Evolutionary conservation across 2,113 vertebrate species (phyloP), one percentile per base, ranked within the genome.

Genomic region (Ivindomyrus marchei): DNA sequence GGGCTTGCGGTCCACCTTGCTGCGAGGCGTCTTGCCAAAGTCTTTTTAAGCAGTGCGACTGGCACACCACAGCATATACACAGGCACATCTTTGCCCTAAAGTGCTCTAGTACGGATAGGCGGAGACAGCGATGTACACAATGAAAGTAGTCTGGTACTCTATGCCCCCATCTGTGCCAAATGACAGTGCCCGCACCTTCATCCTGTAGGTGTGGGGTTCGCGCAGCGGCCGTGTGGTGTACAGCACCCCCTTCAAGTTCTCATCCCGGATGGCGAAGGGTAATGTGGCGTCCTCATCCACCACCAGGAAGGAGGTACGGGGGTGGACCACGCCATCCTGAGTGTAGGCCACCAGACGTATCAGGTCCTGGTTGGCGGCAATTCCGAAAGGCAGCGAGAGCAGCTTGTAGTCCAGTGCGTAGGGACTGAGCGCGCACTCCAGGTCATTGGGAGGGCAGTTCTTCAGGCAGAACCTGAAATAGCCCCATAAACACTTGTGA

Each of bases 101-200:
- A 94, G 95, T 92, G 91, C 92, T 94, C 91, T 95, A 99, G 94
- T 99, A 99, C 1, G 98, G 98, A 92, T 98, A 99, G 93, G 98
- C 97, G 1, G 98, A 98, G 90, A 99, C 98, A 0, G 98, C 97
- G 90, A 99, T 98, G 91, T 99, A 99, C n/a, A 99, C 97, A 21
- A 99, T 97, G 95, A 99, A 99, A 31, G 98, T 98, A 17, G 98
- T 99, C 95, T 96, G 98, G 90, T 99, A 99, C 88, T 99, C 98
- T 0, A 99, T 93, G 85, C 93, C 96, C 27, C 98, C 95, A 0
- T 96, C 96, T 0, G 91, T 87, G 1, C 97, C 93, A 94, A 97
- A 98, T 52, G 98, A 99, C 13, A 97, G 93, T 11, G 98, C 98
- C 88, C 97, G 96, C 4, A 99, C 98, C 93, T 97, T 97, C 97